Base-by-base conservation (phyloP, 2,888 invertebrate species). In the Parnassius glacialis region DNA sequence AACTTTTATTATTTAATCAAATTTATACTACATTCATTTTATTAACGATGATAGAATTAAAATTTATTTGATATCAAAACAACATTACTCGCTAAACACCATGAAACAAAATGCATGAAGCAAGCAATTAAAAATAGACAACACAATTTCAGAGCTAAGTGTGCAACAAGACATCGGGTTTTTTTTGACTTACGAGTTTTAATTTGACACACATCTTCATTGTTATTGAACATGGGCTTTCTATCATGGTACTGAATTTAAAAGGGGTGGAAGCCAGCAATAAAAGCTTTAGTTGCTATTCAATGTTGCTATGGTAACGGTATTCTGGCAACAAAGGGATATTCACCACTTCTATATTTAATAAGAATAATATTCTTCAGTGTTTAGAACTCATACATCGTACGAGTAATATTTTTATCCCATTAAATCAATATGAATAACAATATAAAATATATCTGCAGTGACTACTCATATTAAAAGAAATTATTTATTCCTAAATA, bases 251-350 rank as follows among this genome's bases (percentile, higher is more conserved):
- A 59, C 12, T 52, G 51, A 20, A 63, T 59, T 59, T 13, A 51
- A 59, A 54, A 53, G 52, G 52, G 41, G 47, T 20, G 16, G 59
- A 64, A 67, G 60, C 67, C 71, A 64, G 64, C 65, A 66, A 57
- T 62, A 62, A 64, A 67, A 70, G 67, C 64, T 73, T 64, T 68
- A 66, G 60, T 75, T 81, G 83, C 76, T 85, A 87, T 89, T 90
- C 90, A 88, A 90, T 90, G 84, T 90, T 85, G 71, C 86, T 67
- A 87, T 85, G 75, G 85, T 65, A 75, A 90, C 86, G 70, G 64
- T 64, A 72, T 81, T 80, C 74, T 65, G 75, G 81, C 86, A 88
- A 88, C 87, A 87, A 71, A 76, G 66, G 70, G 67, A 67, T 59
- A 44, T 48, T 59, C 53, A 50, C 52, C 41, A 25, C 9, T 25